Conservation (phyloP, 2,888 invertebrate species). For the Orthosia gothica region DNA sequence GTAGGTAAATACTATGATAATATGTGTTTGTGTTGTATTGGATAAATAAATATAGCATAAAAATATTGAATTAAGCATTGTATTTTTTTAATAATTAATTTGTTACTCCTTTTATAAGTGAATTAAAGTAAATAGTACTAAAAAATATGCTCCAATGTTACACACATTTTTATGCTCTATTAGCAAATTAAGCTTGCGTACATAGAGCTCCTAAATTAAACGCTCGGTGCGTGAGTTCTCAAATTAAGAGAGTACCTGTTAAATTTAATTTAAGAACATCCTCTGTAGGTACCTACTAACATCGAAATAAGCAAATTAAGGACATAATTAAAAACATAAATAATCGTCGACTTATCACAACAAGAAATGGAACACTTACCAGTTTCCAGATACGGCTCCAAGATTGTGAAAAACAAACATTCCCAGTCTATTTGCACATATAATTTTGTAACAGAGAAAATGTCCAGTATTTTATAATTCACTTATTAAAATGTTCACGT, state of each 20-base stretch:
- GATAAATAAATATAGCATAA: too few relatives aligned
- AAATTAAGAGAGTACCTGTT: conserved; percentile 43
- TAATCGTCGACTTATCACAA: conserved; percentile 57
- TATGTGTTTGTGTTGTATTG: background rate
- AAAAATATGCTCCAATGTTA: background rate
- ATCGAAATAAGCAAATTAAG: conserved; percentile 17
- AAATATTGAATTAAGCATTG: background rate
- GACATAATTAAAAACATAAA: conserved; percentile 32
- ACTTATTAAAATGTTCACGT: conserved; percentile 59
- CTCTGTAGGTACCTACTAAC: conserved; percentile 2
- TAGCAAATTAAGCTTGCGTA: conserved; percentile 20
- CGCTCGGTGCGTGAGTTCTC: conserved; percentile 25
- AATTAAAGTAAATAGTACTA: too few relatives aligned
- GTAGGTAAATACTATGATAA: background rate
- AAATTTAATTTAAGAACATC: conserved; percentile 37
- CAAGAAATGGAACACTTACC: conserved; percentile 66
- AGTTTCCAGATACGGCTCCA: conserved; percentile 54
- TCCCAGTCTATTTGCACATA: conserved; percentile 59
- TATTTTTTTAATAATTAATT: background rate
- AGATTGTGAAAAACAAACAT: conserved; percentile 56
- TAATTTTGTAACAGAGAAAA: conserved; percentile 47
- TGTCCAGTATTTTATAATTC: conserved; percentile 49
- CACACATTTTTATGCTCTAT: background rate
- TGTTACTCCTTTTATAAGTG: too few relatives aligned
- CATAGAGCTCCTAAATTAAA: conserved; percentile 42